phyloP scores from a whole-genome alignment of 2,888 invertebrate genomes.

The Mimumesa dahlbomi region DNA sequence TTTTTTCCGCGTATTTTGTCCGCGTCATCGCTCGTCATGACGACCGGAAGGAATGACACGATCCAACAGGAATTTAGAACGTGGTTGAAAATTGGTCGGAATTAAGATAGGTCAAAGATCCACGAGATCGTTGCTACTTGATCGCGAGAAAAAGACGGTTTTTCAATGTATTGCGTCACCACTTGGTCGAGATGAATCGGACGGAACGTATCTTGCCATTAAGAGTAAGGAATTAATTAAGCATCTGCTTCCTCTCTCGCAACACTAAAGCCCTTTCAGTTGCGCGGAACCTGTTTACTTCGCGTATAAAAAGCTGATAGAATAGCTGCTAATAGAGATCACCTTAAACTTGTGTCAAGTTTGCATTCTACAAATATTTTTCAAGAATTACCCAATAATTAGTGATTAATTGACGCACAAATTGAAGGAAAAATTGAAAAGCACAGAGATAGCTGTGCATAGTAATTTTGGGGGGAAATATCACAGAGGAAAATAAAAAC shows the following conservation, averaged over 20 bases:
- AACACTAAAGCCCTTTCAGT: slow-evolving; percentile 1
- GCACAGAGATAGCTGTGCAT: too few relatives aligned
- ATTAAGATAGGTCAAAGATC: slow-evolving; percentile 69
- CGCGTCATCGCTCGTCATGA: slow-evolving; percentile 11
- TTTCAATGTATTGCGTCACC: slow-evolving; percentile 49
- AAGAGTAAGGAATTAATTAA: slow-evolving; percentile 40
- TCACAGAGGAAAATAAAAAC: too few relatives aligned
- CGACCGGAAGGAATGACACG: slow-evolving; percentile 50
- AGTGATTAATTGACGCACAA: too few relatives aligned
- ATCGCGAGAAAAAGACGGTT: slow-evolving; percentile 33
- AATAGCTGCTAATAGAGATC: neutral
- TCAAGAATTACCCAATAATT: too few relatives aligned
- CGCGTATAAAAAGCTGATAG: neutral
- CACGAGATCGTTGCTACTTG: slow-evolving; percentile 28
- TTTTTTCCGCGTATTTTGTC: neutral
- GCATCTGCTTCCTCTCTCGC: slow-evolving; percentile 41
- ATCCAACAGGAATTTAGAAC: slow-evolving; percentile 43
- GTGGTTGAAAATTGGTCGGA: slow-evolving; percentile 43
- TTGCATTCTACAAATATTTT: too few relatives aligned
- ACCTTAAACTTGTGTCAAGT: too few relatives aligned
- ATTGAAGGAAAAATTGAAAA: too few relatives aligned
- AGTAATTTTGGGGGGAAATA: too few relatives aligned
- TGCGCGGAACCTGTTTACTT: slow-evolving; percentile 1
- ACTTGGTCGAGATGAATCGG: slow-evolving; percentile 29
- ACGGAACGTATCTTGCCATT: slow-evolving; percentile 22